Conservation (phyloP, 2,888 invertebrate genomes). For the Brachylomia viminalis region DNA sequence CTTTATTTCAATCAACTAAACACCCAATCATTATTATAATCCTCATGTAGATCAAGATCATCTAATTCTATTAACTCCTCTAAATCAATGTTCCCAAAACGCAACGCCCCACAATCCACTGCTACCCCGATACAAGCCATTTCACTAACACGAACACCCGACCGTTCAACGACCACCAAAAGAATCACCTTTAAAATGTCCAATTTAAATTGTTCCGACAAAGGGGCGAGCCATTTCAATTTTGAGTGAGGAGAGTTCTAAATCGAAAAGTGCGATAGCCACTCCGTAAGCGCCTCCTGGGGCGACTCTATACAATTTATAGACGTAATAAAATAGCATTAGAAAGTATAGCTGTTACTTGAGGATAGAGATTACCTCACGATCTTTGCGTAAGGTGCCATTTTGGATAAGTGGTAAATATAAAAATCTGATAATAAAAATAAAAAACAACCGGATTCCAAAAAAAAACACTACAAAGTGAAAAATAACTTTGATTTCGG, state of each 20-base stretch:
- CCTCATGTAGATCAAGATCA: conserved; percentile 29
- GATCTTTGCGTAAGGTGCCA: conserved; percentile 63
- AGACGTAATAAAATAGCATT: conserved; percentile 86
- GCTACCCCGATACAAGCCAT: conserved; percentile 52
- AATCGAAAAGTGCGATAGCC: conserved; percentile 87
- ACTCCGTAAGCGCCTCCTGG: conserved; percentile 85
- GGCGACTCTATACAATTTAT: conserved; percentile 88
- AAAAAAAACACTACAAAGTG: too few species aligned
- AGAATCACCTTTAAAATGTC: conserved; percentile 83
- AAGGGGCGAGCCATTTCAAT: conserved; percentile 86
- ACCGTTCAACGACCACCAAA: conserved; percentile 69
- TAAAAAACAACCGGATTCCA: too few species aligned
- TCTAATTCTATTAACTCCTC: conserved; percentile 37
- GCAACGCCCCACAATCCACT: conserved; percentile 33
- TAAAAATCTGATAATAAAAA: conserved; percentile 35
- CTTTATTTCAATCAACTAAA: background rate
- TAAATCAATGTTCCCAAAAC: conserved; percentile 45
- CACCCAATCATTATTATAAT: background rate
- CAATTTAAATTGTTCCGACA: conserved; percentile 86
- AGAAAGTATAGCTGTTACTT: conserved; percentile 75
- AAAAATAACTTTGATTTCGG: too few species aligned
- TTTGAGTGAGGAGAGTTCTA: conserved; percentile 85
- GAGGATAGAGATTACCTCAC: conserved; percentile 65
- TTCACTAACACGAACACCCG: conserved; percentile 61
- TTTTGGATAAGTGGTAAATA: conserved; percentile 62